Conservation (phyloP, 2,113 vertebrate species). For the Cynopterus brachyotis region DNA sequence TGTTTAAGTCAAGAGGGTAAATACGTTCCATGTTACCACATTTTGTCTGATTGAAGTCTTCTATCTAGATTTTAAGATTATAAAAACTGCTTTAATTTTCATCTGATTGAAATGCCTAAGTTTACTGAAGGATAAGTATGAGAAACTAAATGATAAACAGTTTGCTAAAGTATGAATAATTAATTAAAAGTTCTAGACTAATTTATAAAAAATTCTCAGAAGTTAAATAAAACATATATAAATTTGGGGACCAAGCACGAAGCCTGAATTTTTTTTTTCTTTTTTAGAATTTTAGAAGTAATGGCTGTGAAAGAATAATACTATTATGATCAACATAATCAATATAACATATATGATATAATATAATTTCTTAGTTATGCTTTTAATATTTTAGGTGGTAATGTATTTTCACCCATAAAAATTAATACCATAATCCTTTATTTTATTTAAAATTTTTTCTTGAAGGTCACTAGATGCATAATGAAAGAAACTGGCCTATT, state of each 20-base stretch:
- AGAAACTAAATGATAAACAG: neutral
- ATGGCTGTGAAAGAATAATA: neutral
- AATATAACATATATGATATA: neutral
- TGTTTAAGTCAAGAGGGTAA: neutral
- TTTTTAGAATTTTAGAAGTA: neutral
- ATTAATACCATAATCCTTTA: neutral
- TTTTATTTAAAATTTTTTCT: neutral
- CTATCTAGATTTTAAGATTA: neutral
- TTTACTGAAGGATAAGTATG: neutral
- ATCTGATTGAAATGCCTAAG: neutral
- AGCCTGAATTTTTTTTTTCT: neutral
- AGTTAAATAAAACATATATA: neutral
- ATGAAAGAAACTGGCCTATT: neutral
- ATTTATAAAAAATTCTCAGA: neutral
- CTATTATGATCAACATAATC: neutral
- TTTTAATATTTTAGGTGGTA: neutral
- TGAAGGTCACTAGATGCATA: neutral
- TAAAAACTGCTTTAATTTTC: neutral
- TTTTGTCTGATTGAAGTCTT: neutral
- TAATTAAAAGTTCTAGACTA: neutral
- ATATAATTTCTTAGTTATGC: neutral
- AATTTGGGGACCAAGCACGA: neutral
- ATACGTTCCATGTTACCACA: neutral
- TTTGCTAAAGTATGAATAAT: neutral
- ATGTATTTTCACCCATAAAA: neutral